Percentiles rank a stretch among this genome's conserved stretches.
Conservation (phyloP, 1,140 invertebrate species). For the Armadillidium nasatum region DNA sequence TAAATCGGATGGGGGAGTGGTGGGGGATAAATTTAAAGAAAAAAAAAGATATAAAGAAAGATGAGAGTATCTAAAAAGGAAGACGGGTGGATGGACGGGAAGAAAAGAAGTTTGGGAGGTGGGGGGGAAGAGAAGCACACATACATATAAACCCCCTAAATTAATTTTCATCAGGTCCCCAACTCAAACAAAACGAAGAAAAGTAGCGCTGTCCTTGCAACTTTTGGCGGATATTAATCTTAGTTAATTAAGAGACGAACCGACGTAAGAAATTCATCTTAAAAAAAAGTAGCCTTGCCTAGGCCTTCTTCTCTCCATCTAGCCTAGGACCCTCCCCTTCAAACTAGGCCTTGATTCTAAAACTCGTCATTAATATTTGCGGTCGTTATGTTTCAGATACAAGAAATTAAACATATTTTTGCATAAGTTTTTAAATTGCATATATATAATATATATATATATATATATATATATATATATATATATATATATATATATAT, state of each 20-base stretch:
- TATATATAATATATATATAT: too few species aligned
- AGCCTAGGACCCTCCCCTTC: too few species aligned
- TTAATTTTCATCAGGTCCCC: conserved; percentile 19
- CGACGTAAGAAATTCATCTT: background rate
- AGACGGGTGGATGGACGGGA: background rate
- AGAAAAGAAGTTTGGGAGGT: background rate
- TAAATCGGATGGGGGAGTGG: conserved; percentile 8
- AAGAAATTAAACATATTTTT: too few species aligned
- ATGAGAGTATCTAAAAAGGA: background rate
- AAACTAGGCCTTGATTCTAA: too few species aligned
- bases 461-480: too few species aligned
- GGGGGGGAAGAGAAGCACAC: conserved; percentile 5
- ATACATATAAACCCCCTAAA: conserved; percentile 27
- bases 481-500: too few species aligned
- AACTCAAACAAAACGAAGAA: conserved; percentile 28
- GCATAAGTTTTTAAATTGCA: too few species aligned
- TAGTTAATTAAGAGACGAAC: background rate
- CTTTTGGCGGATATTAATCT: conserved; percentile 33
- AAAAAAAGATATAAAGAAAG: background rate
- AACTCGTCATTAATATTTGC: too few species aligned
- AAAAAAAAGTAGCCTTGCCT: too few species aligned
- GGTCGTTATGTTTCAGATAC: too few species aligned
- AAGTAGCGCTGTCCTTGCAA: conserved; percentile 16
- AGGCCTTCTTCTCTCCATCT: too few species aligned
- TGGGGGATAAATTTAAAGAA: too few species aligned